These are phyloP conservation scores for Phataginus tricuspis DNA, from an alignment of 2,797 vertebrate species.

Conservation along the genomic window DNA sequence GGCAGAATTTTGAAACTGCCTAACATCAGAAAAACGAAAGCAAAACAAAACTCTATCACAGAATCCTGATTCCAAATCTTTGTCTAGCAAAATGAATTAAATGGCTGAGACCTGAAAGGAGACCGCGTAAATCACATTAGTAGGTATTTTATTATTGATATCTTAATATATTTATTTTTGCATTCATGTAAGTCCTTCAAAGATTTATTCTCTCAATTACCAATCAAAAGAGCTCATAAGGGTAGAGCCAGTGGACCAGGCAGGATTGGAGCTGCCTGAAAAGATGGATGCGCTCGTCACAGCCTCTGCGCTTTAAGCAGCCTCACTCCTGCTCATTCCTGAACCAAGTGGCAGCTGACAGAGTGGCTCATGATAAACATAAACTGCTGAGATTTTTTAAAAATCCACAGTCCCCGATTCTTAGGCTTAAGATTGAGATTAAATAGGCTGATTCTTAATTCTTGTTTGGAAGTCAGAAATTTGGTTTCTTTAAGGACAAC, in stretches of 20 bases:
- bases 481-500: not conserved
- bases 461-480: not conserved
- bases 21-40: slow-evolving; percentile 69
- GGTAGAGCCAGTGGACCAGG: slow-evolving; percentile 72
- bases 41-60: slow-evolving; percentile 56
- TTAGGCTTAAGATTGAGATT: slow-evolving; percentile 21
- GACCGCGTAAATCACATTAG: slow-evolving; percentile 71
- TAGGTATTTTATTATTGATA: slow-evolving; percentile 77
- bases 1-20: slow-evolving; percentile 71
- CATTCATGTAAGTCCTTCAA: slow-evolving; percentile 81
- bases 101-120: slow-evolving; percentile 65
- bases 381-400: slow-evolving; percentile 38
- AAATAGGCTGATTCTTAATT: slow-evolving; percentile 15
- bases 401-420: not conserved
- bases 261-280: slow-evolving; percentile 80
- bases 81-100: slow-evolving; percentile 77
- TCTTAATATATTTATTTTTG: slow-evolving; percentile 67
- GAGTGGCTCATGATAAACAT: slow-evolving; percentile 31
- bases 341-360: slow-evolving; percentile 55
- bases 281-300: slow-evolving; percentile 72
- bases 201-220: slow-evolving; percentile 86
- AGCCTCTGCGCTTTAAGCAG: slow-evolving; percentile 56
- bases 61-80: slow-evolving; percentile 68
- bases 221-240: slow-evolving; percentile 85
- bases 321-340: not conserved